Base-by-base conservation (phyloP, 2,888 invertebrate genomes). In the Epistrophe grossulariae region DNA sequence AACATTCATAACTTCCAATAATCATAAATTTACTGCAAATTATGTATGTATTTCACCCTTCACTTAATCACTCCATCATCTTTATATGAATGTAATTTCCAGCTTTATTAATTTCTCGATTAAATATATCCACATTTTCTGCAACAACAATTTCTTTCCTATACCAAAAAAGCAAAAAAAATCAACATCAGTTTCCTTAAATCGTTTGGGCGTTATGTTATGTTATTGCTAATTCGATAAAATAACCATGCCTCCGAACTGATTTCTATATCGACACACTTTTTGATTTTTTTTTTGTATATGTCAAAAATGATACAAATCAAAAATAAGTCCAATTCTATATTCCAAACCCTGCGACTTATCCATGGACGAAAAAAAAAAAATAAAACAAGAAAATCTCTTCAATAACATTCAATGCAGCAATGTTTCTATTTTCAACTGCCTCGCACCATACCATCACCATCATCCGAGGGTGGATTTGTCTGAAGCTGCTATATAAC, bases 381-480 rank as follows among this genome's bases (percentile, higher is more conserved):
- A 35, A 19, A 38, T 19, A 13, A 19, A 24, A 43, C 38, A 62
- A 40, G 43, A 52, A 70, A 55, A 55, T 55, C 52, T 55, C 55
- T 40, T 24, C 40, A 13, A 64, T 43, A 60, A 80, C 17, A 84
- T 72, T 68, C 48, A 60, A 73, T 80, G 68, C 79, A 73, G 68
- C 79, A 73, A 70, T 52, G 70, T 73, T 78, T 78, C 73, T 64
- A 83, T 72, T 79, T 68, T 10, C 31, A 10, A 35, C 28, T 15
- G 55, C 55, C 28, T 28, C 9, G 4, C 55, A 52, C 19, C 4
- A 11, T 4, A n/a, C n/a, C n/a, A n/a, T n/a, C n/a, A n/a, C 24
- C 3, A 31, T 31, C 5, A 70, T 72, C 79, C 79, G 76, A 68
- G 87, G 87, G 87, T 87, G 72, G 87, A 87, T 87, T 83, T 83